Evolutionary conservation across 2,113 vertebrate genomes (phyloP).

Genomic region (Saguinus midas): DNA sequence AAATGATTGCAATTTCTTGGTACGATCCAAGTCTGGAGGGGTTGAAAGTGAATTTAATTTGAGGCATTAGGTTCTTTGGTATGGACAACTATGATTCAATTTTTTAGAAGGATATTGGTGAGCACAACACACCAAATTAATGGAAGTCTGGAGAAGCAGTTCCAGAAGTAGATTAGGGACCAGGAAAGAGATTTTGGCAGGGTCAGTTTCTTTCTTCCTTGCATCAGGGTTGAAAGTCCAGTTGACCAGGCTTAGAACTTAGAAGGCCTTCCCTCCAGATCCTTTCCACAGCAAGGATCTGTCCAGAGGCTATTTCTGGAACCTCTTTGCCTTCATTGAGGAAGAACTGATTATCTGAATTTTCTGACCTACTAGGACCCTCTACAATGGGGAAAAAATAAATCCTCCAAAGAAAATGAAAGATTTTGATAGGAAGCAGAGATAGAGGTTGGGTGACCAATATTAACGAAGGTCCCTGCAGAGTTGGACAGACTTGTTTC

Average conservation of each 20-base stretch:
- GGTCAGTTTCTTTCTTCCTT: neutral
- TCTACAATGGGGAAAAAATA: neutral
- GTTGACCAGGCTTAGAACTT: neutral
- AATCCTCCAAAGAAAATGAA: neutral
- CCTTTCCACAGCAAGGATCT: neutral
- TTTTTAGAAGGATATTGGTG: neutral
- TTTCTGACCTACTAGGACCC: neutral
- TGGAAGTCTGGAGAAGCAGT: neutral
- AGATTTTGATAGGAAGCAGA: neutral
- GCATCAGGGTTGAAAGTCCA: neutral
- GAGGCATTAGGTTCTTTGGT: neutral
- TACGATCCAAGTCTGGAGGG: neutral
- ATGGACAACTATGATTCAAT: neutral
- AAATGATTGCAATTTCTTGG: neutral
- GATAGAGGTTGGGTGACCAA: neutral
- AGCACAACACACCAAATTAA: neutral
- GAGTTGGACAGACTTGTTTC: neutral
- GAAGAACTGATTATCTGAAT: neutral
- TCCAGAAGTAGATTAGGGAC: neutral
- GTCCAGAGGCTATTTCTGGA: neutral
- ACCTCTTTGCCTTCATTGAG: neutral
- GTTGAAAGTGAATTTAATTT: neutral
- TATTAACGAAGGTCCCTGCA: neutral
- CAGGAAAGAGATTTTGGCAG: neutral
- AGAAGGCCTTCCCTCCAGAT: neutral